Evolutionary conservation across 2,797 vertebrate genomes (phyloP), one percentile per base, ranked within the genome.

Genomic region (Sebastolobus altivelis): DNA sequence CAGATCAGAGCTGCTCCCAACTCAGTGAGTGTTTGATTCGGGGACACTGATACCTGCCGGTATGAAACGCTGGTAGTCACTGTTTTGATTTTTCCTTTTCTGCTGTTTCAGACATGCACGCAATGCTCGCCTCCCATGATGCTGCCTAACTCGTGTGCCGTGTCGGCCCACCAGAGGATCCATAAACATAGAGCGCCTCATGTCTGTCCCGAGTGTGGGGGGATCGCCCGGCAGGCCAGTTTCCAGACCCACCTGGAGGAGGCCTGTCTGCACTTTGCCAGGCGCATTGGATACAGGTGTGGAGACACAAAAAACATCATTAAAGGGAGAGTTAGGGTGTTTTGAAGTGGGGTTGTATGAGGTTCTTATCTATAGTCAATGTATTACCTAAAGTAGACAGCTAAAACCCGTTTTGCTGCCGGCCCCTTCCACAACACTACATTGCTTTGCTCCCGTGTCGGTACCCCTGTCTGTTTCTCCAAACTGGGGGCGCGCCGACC

Each of bases 271-370:
- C 98, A 99, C 86, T 98, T 98, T 82, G 97, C 97, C 40, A 95
- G 98, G 5, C 95, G 98, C 27, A 97, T 99, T 3, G 98, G 98
- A 5, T 99, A 99, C 97, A 97, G 97, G 98, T 99, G 82, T 16
- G 84, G 33, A 60, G 22, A 65, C 20, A 1, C 4, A 0, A 25
- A 65, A 60, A 70, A 1, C 6, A 2, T 27, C 46, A 22, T 10
- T 33, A 8, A 20, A 49, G 46, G 3, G 18, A 49, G 8, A 49
- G 0, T 49, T 20, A 0, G 7, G 46, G 46, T 49, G 46, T 49
- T 49, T 49, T 49, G 46, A 49, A 20, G 46, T 49, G 3, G 46
- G 18, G 18, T 49, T 49, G 46, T 49, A 49, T 49, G 46, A 49
- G 46, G 46, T 49, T 49, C 46, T 20, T 49, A 49, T 20, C 1